These are phyloP conservation scores for Microtus ochrogaster DNA, from an alignment of 2,113 vertebrate species.

Conservation along the genomic window DNA sequence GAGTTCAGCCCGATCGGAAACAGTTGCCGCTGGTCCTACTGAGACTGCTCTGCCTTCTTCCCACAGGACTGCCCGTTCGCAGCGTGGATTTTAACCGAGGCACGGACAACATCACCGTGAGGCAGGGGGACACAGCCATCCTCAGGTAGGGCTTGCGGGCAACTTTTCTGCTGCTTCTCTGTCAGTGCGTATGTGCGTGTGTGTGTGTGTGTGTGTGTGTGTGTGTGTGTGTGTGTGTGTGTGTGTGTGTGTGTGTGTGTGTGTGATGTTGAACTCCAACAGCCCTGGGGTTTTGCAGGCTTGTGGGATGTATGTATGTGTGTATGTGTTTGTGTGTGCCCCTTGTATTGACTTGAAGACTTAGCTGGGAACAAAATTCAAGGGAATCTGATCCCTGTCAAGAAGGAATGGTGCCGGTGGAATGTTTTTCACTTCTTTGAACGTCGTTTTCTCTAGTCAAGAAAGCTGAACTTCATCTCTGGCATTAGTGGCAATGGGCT, in stretches of 20 bases:
- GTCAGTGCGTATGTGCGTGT: background rate
- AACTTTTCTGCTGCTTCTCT: slow-evolving; percentile 61
- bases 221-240: background rate
- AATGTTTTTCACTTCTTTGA: slow-evolving; percentile 71
- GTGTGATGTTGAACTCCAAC: background rate
- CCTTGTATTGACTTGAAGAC: slow-evolving; percentile 7
- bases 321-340: background rate
- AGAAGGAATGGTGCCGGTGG: slow-evolving; percentile 75
- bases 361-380: slow-evolving; percentile 68
- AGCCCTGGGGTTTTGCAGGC: slow-evolving; percentile 60
- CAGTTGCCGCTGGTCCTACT: slow-evolving; percentile 96
- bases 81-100: slow-evolving; percentile 99
- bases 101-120: slow-evolving; percentile 99
- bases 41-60: slow-evolving; percentile 99
- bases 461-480: slow-evolving; percentile 75
- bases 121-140: slow-evolving; percentile 98
- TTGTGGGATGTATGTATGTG: background rate
- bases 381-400: slow-evolving; percentile 60
- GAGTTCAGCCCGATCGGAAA: slow-evolving; percentile 93
- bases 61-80: slow-evolving; percentile 98
- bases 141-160: slow-evolving; percentile 93
- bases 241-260: background rate
- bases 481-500: background rate
- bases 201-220: background rate
- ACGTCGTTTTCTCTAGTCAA: slow-evolving; percentile 58